Percentiles rank a stretch among this genome's conserved stretches.
These are phyloP conservation scores for Anguilla marmorata DNA, from an alignment of 2,797 vertebrate genomes.

Conservation along the genomic window DNA sequence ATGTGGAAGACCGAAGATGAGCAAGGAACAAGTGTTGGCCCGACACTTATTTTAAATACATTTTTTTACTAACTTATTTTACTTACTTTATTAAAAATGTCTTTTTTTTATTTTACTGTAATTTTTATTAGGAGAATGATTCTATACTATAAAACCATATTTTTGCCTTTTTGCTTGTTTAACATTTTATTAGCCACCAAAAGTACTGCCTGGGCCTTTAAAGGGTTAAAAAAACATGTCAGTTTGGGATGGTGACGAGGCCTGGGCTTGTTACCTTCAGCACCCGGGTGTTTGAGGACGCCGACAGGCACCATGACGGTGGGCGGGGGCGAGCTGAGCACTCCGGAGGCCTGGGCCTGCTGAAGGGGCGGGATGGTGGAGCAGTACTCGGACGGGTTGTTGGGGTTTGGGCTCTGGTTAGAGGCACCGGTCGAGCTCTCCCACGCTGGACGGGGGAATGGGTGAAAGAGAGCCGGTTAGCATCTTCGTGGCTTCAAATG, in stretches of 20 bases:
- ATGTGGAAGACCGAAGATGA: no score
- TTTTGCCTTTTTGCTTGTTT: no score
- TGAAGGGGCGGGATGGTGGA: constrained; percentile 97
- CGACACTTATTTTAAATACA: no score
- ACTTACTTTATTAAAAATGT: no score
- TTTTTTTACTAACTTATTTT: no score
- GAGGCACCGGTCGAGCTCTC: constrained; percentile 80
- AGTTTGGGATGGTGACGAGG: not conserved
- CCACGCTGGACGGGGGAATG: constrained; percentile 81
- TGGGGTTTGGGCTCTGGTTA: constrained; percentile 96
- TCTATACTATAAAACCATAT: no score
- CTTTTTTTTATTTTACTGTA: no score
- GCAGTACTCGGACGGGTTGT: constrained; percentile 98
- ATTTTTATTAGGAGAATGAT: no score
- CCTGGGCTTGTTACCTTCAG: constrained; percentile 77
- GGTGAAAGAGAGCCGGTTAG: not conserved
- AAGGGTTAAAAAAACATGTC: not conserved
- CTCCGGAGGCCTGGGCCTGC: constrained; percentile 95
- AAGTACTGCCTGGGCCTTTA: not conserved
- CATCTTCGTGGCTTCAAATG: not conserved
- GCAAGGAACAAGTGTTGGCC: no score
- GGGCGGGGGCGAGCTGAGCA: constrained; percentile 92
- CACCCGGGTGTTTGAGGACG: constrained; percentile 89
- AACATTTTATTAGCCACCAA: no score
- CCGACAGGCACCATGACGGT: constrained; percentile 99